phyloP scores from a whole-genome alignment of 2,888 invertebrate genomes.

The Eurytoma adleriae region DNA sequence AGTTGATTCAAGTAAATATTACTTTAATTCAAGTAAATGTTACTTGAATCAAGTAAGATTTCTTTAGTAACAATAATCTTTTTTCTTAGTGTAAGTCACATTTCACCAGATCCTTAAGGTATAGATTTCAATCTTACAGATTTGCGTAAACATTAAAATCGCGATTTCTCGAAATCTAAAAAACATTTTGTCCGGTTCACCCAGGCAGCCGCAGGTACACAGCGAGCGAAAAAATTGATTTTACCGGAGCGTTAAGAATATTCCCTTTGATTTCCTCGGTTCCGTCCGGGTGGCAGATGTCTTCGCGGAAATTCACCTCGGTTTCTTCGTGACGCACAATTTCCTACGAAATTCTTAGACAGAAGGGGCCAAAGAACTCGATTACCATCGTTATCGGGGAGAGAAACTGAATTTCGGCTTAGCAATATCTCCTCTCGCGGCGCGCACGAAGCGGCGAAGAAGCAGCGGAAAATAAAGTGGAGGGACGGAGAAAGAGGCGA shows the following conservation, averaged over 20 bases:
- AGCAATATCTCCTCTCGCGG: conserved; percentile 1
- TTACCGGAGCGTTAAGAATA: neutral
- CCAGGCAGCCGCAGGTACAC: no score
- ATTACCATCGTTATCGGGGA: conserved; percentile 29
- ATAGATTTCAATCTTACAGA: no score
- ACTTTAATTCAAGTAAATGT: no score
- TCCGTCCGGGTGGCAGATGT: neutral
- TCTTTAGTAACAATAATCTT: no score
- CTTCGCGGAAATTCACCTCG: neutral
- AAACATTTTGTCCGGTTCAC: no score
- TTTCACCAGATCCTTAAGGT: no score
- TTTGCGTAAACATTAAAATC: no score
- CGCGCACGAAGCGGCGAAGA: neutral
- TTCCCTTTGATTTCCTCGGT: conserved; percentile 1
- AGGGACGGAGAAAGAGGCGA: neutral
- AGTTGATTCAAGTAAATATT: no score
- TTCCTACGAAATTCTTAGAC: conserved; percentile 2
- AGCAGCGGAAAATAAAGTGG: neutral
- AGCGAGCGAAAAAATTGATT: no score
- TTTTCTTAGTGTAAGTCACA: no score
- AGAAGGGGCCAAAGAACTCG: conserved; percentile 1
- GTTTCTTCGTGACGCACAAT: neutral
- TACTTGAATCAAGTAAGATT: no score
- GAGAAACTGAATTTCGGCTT: conserved; percentile 19
- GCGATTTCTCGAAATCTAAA: no score